Conservation (phyloP, 1,140 invertebrate species). For the Aleiodes sp. region DNA sequence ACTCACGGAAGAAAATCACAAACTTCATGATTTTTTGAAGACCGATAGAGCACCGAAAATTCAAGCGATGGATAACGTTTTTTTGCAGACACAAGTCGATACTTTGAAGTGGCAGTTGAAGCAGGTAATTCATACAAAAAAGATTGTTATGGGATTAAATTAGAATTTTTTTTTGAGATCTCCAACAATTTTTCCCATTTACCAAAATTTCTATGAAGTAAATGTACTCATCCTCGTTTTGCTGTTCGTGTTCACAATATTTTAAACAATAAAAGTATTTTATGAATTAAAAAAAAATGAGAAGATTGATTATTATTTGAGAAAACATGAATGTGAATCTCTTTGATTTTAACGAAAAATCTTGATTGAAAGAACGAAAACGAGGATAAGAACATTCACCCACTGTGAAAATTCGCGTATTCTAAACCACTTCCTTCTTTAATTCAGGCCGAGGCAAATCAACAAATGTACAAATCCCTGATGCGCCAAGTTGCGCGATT, state of each 20-base stretch:
- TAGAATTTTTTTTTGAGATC: background rate
- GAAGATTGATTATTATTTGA: no score
- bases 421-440: no score
- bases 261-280: no score
- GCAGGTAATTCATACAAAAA: slow-evolving; percentile 69
- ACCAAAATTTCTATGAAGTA: background rate
- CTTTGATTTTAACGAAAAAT: no score
- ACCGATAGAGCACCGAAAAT: slow-evolving; percentile 46
- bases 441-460: slow-evolving; percentile 80
- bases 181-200: slow-evolving; percentile 1
- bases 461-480: slow-evolving; percentile 81
- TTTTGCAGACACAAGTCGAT: slow-evolving; percentile 78
- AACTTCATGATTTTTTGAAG: slow-evolving; percentile 58
- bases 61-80: slow-evolving; percentile 71
- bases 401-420: no score
- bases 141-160: background rate
- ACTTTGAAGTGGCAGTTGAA: slow-evolving; percentile 83
- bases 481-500: slow-evolving; percentile 82
- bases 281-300: no score
- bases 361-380: no score
- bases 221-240: no score
- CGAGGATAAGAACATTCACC: no score
- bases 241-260: background rate
- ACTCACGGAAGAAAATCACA: slow-evolving; percentile 65
- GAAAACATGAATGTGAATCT: no score